Evolutionary conservation across 2,888 invertebrate genomes (phyloP).

Genomic region (Empis livida): DNA sequence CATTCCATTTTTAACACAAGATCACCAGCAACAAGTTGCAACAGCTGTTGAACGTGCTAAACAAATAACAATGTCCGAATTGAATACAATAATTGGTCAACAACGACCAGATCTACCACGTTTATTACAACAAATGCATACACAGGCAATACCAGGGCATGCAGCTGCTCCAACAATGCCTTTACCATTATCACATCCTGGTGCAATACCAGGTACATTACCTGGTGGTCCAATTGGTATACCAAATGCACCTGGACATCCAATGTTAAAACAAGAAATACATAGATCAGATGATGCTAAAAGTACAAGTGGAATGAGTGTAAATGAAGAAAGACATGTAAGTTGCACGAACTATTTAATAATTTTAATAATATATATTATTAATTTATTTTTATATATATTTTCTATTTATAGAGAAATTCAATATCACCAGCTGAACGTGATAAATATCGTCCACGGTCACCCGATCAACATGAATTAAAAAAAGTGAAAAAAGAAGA

Average conservation of each 20-base stretch:
- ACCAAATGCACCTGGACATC: slow-evolving; percentile 55
- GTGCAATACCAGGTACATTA: slow-evolving; percentile 37
- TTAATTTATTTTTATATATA: neutral
- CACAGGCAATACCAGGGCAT: slow-evolving; percentile 62
- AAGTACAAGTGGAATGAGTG: slow-evolving; percentile 48
- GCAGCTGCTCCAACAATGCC: slow-evolving; percentile 61
- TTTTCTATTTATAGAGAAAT: slow-evolving; percentile 55
- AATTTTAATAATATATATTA: no score
- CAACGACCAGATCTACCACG: slow-evolving; percentile 73
- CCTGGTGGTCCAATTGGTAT: slow-evolving; percentile 49
- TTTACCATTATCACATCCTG: slow-evolving; percentile 52
- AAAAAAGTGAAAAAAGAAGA: slow-evolving; percentile 71
- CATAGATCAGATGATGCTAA: slow-evolving; percentile 65
- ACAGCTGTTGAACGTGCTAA: slow-evolving; percentile 88
- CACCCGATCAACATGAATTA: slow-evolving; percentile 54
- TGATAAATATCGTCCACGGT: slow-evolving; percentile 71
- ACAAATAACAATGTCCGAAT: slow-evolving; percentile 89
- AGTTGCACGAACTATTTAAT: no score
- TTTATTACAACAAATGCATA: slow-evolving; percentile 85
- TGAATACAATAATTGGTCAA: slow-evolving; percentile 88
- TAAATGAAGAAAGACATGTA: slow-evolving; percentile 32
- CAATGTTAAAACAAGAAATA: slow-evolving; percentile 63
- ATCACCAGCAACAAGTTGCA: slow-evolving; percentile 86
- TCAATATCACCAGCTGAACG: slow-evolving; percentile 67
- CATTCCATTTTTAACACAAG: slow-evolving; percentile 82